Conservation (phyloP, 2,113 vertebrate genomes). For the Bothrops jararaca region DNA sequence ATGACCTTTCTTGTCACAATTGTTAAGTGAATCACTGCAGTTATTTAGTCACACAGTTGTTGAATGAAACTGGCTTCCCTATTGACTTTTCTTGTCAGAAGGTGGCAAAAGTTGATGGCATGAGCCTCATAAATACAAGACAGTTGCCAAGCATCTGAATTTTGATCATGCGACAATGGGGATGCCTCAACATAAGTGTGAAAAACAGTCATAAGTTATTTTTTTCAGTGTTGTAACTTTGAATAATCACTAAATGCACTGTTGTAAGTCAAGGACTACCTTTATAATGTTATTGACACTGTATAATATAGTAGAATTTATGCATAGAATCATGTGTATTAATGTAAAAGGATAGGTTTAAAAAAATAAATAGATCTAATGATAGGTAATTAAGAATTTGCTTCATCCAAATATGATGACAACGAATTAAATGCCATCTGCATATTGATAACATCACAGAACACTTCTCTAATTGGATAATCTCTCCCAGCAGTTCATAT, state of each 20-base stretch:
- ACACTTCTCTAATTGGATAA: background rate
- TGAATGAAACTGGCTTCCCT: background rate
- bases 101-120: background rate
- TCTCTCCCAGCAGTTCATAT: background rate
- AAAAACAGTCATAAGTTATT: background rate
- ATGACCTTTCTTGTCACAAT: background rate
- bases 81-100: background rate
- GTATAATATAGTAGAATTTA: background rate
- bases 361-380: background rate
- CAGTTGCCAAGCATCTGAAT: background rate
- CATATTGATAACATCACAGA: background rate
- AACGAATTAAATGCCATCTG: background rate
- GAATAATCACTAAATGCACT: background rate
- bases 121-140: background rate
- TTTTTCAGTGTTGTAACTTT: background rate
- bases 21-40: background rate
- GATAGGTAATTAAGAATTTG: background rate
- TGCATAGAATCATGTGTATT: background rate
- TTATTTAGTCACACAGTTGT: background rate
- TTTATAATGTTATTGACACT: background rate
- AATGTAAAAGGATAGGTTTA: background rate
- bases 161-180: background rate
- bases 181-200: background rate
- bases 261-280: background rate
- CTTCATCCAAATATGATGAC: background rate